These are phyloP conservation scores for Zenarchopterus dispar DNA, from an alignment of 2,797 vertebrate genomes.

Conservation along the genomic window DNA sequence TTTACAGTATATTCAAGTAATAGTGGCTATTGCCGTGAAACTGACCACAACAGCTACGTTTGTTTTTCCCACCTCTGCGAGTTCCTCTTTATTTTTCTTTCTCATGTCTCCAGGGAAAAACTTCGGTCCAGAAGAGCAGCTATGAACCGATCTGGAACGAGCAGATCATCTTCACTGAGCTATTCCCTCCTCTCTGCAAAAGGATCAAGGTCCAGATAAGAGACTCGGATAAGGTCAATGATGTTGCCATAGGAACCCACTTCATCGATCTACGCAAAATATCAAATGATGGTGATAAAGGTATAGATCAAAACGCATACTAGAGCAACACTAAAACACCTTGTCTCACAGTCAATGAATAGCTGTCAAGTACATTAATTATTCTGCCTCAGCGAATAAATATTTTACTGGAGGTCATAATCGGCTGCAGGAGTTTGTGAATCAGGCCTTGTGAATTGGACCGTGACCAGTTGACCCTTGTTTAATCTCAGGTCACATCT, in stretches of 20 bases:
- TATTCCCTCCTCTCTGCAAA: slow-evolving; percentile 95
- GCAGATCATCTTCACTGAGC: slow-evolving; percentile 93
- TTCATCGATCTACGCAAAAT: slow-evolving; percentile 96
- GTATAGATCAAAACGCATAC: slow-evolving; percentile 65
- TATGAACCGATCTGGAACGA: slow-evolving; percentile 98
- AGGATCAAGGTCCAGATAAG: slow-evolving; percentile 95
- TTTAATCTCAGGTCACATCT: slow-evolving; percentile 22
- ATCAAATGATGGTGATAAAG: slow-evolving; percentile 97
- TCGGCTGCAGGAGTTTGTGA: slow-evolving; percentile 13
- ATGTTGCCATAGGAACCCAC: slow-evolving; percentile 95
- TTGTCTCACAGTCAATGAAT: slow-evolving; percentile 39
- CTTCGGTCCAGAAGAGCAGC: slow-evolving; percentile 93
- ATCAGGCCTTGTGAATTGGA: slow-evolving; percentile 16
- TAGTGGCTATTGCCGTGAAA: background rate
- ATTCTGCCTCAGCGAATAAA: slow-evolving; percentile 7
- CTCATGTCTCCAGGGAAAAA: slow-evolving; percentile 87
- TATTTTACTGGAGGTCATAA: slow-evolving; percentile 28
- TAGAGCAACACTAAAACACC: background rate
- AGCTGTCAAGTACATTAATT: slow-evolving; percentile 26
- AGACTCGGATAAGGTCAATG: slow-evolving; percentile 97
- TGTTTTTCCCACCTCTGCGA: background rate
- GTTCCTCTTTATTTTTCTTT: background rate
- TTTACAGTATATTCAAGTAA: background rate
- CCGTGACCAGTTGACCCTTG: slow-evolving; percentile 26
- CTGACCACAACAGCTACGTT: background rate